Base-by-base conservation (phyloP, 2,888 invertebrate genomes). In the Antitype chi region DNA sequence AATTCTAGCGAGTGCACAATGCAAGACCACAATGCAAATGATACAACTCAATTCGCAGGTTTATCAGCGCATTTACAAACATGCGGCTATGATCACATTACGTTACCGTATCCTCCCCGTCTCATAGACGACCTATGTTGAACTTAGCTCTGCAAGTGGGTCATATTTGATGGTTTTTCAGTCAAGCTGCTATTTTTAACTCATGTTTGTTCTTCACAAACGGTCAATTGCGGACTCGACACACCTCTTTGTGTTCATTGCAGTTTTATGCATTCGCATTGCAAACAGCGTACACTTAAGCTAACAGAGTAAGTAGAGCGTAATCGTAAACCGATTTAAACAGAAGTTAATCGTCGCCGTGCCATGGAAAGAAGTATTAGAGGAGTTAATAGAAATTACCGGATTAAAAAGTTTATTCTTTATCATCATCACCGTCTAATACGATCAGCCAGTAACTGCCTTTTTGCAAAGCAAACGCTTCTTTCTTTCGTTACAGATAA, bases 121-220 rank as follows among this genome's bases (percentile, higher is more conserved):
- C 0, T 49, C 28, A 52, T 70, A 78, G 25, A n/a, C 69, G 68
- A 78, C 84, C 74, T 72, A 60, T 52, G 72, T 70, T 72, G 75
- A 84, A 70, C 70, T 75, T 68, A 75, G 87, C 71, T 62, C 59
- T 6, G 32, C 53, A 84, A 84, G 55, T 84, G 15, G 84, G 84
- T 84, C 87, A 79, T 71, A 86, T 84, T 71, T 75, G 66, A 75
- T 79, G 0, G 70, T 75, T 84, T 84, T 84, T 78, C 86, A 84
- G 53, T 86, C 43, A 59, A 49, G 59, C 47, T 53, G 55, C 74
- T 86, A 84, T 84, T 86, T 83, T 83, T 78, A 86, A 74, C 62
- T 23, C 25, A 2, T 0, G 85, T 81, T 52, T 25, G 55, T 72
- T 63, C 67, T 82, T 71, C 82, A 76, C 64, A 53, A 60, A 66